Evolutionary conservation across 2,888 invertebrate genomes (phyloP), one percentile per base, ranked within the genome.

Genomic region (Keiferia lycopersicella): DNA sequence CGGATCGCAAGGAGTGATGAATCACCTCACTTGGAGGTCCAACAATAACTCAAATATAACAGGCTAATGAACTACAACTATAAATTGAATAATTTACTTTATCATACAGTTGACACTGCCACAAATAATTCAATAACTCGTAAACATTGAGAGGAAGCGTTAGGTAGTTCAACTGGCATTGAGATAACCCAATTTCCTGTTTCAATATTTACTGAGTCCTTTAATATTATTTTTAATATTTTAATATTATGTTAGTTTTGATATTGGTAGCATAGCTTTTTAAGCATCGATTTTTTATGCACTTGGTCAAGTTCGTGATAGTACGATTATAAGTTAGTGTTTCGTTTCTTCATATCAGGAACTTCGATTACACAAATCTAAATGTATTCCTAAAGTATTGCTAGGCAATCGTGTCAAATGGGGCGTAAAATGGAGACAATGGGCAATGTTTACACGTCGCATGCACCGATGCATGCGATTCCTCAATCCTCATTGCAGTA

Each of bases 101-200:
- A 61, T 61, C 61, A 16, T 26, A n/a, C 30, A 26, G 59, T 63
- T 59, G 65, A 56, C 60, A 62, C 57, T 57, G 62, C 41, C 39
- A 48, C 45, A 48, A 41, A 63, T 71, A 73, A 76, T 73, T 76
- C 69, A 73, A 69, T 67, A 66, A 74, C 65, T 73, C 68, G 71
- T 78, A 78, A 78, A 78, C 71, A 75, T 71, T 68, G 68, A 71
- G 73, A 81, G 83, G 84, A 85, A 82, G 72, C 73, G 73, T 72
- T 76, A 73, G 75, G 70, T 78, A 78, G 77, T 78, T 77, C 75
- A 73, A 75, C 71, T 82, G 82, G 78, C 80, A 82, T 78, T 79
- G 77, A 83, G 86, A 88, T 88, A 87, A 85, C 84, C 82, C 79
- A 73, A 79, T 82, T 85, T 88, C 88, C 87, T 81, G 85, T 82